Percentiles rank a stretch among this genome's conserved stretches.
Conservation (phyloP, 2,888 invertebrate genomes). For the Sarcophaga rosellei region DNA sequence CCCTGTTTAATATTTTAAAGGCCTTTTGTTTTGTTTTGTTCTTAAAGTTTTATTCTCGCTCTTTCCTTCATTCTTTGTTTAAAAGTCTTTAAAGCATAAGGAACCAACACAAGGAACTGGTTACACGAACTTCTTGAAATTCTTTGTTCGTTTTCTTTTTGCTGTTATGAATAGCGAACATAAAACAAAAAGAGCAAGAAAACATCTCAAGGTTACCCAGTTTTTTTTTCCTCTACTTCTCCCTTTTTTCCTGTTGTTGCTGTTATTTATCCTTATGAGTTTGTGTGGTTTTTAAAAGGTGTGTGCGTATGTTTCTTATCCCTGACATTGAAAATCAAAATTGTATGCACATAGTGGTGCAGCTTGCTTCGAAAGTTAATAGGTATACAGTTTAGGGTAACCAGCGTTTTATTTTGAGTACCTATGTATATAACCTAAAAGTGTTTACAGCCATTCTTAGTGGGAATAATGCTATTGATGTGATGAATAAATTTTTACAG, state of each 20-base stretch:
- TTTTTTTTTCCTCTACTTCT: slow-evolving; percentile 41
- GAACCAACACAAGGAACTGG: not conserved
- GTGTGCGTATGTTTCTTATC: slow-evolving; percentile 37
- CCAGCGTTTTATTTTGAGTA: not conserved
- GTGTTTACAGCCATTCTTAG: too few relatives aligned
- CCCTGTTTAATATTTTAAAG: slow-evolving; percentile 5
- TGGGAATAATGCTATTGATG: too few relatives aligned
- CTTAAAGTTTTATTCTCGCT: not conserved
- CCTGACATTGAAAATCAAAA: slow-evolving; percentile 60
- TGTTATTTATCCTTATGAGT: not conserved
- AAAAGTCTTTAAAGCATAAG: not conserved
- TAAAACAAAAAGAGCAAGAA: slow-evolving; percentile 2
- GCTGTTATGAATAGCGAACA: not conserved
- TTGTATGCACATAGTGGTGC: not conserved
- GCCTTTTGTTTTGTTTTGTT: slow-evolving; percentile 16
- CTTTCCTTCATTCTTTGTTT: not conserved
- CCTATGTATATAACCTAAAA: too few relatives aligned
- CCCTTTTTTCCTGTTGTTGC: not conserved
- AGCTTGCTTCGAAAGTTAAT: not conserved
- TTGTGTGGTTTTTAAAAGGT: slow-evolving; percentile 28
- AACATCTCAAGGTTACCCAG: slow-evolving; percentile 66
- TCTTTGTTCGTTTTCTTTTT: not conserved
- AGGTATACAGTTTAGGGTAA: not conserved
- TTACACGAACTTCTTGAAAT: not conserved
- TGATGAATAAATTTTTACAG: too few relatives aligned